Conservation (phyloP, 2,113 vertebrate species). For the Zingel zingel region DNA sequence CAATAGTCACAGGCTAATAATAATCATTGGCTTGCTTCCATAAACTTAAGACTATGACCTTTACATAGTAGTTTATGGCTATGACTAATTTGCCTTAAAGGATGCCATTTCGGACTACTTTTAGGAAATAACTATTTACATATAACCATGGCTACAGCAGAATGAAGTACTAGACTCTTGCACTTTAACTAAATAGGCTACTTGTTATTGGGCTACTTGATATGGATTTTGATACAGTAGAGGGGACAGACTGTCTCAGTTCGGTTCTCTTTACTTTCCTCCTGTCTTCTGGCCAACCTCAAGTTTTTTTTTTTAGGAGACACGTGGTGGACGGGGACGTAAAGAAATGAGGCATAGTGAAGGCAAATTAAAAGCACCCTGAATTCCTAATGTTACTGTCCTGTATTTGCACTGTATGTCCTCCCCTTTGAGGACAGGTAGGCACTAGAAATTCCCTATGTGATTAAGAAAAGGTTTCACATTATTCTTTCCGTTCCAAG, state of each 20-base stretch:
- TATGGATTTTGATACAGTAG: slow-evolving; percentile 1
- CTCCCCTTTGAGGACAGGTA: background rate
- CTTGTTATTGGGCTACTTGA: background rate
- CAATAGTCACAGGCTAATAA: slow-evolving; percentile 22
- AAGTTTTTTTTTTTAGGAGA: background rate
- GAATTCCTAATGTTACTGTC: background rate
- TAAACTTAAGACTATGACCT: background rate
- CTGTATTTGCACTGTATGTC: background rate
- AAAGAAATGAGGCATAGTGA: background rate
- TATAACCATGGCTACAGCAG: background rate
- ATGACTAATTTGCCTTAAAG: background rate
- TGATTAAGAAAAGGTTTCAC: background rate
- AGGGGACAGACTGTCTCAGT: background rate
- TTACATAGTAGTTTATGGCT: background rate
- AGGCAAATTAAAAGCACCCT: background rate
- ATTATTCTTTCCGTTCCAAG: no score
- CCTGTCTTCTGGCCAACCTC: background rate
- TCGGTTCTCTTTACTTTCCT: background rate
- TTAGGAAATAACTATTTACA: background rate
- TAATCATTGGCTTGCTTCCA: slow-evolving; percentile 4
- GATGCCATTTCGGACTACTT: background rate
- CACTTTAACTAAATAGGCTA: background rate
- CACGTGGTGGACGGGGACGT: background rate
- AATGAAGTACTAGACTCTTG: background rate
- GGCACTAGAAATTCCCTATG: background rate